Conservation (phyloP, 2,888 invertebrate species). For the Boloria selene region DNA sequence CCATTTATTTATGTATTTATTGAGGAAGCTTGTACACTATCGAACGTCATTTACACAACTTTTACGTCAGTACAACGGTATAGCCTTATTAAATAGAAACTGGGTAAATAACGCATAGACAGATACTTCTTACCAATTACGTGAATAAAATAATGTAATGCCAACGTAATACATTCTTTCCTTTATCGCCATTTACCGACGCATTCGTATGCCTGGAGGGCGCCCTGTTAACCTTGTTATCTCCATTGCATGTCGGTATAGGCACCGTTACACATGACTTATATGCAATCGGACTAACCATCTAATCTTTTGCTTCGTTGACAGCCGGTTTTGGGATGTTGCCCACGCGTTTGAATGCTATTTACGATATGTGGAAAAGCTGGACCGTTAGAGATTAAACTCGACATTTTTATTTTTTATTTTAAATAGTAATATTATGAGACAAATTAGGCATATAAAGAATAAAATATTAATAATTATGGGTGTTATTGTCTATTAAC, state of each 20-base stretch:
- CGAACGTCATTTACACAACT: neutral
- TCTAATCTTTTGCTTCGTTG: conserved; percentile 44
- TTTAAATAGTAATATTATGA: too few species aligned
- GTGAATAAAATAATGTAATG: conserved; percentile 47
- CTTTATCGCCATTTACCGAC: conserved; percentile 48
- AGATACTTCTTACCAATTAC: conserved; percentile 43
- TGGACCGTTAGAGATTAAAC: conserved; percentile 33
- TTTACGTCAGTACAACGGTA: conserved; percentile 25
- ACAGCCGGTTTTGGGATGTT: conserved; percentile 40
- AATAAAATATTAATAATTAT: too few species aligned
- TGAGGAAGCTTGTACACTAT: neutral
- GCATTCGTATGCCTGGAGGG: conserved; percentile 54
- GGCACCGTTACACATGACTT: conserved; percentile 60
- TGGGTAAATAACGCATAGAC: conserved; percentile 32
- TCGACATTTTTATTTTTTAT: neutral
- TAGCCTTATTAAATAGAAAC: conserved; percentile 36
- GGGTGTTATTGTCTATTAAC: too few species aligned
- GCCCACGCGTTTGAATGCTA: conserved; percentile 24
- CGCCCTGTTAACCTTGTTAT: conserved; percentile 71
- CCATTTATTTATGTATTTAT: too few species aligned
- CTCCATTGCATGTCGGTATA: conserved; percentile 50
- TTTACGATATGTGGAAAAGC: conserved; percentile 23
- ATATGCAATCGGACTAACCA: conserved; percentile 53
- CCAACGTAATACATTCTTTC: conserved; percentile 49
- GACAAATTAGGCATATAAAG: too few species aligned